Evolutionary conservation across 2,888 invertebrate genomes (phyloP).

Genomic region (Lottia scabra): DNA sequence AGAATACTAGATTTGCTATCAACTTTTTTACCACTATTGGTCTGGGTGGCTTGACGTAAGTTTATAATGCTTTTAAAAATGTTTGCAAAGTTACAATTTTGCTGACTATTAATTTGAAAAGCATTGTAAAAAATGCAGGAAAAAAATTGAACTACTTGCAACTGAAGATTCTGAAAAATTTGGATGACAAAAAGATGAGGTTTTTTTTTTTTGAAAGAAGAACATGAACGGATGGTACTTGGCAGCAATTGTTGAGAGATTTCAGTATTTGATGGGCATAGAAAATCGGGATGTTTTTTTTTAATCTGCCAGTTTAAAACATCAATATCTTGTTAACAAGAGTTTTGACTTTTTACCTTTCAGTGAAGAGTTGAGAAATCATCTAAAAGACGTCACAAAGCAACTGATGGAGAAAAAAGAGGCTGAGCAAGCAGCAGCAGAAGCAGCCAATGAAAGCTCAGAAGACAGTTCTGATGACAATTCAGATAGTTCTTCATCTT

Average conservation of each 20-base stretch:
- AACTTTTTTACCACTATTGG: slow-evolving; percentile 98
- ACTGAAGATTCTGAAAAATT: no score
- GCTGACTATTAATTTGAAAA: no score
- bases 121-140: not conserved
- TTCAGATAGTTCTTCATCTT: slow-evolving; percentile 24
- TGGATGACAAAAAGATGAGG: no score
- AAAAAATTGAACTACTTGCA: not conserved
- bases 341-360: slow-evolving; percentile 58
- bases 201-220: no score
- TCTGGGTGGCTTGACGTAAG: slow-evolving; percentile 91
- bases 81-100: no score
- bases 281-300: slow-evolving; percentile 77
- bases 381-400: slow-evolving; percentile 82
- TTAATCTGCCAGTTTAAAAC: no score
- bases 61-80: slow-evolving; percentile 19
- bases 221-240: no score
- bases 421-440: slow-evolving; percentile 35
- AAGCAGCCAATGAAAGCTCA: slow-evolving; percentile 23
- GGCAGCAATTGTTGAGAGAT: no score
- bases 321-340: no score
- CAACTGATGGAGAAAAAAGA: slow-evolving; percentile 52
- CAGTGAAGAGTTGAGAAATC: slow-evolving; percentile 87
- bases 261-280: no score
- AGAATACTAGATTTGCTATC: slow-evolving; percentile 96
- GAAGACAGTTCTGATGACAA: slow-evolving; percentile 22